A percentile compares a stretch with the other conserved stretches of the same genome.
phyloP scores from a whole-genome alignment of 2,113 vertebrate genomes.

The Brachypteracias leptosomus region DNA sequence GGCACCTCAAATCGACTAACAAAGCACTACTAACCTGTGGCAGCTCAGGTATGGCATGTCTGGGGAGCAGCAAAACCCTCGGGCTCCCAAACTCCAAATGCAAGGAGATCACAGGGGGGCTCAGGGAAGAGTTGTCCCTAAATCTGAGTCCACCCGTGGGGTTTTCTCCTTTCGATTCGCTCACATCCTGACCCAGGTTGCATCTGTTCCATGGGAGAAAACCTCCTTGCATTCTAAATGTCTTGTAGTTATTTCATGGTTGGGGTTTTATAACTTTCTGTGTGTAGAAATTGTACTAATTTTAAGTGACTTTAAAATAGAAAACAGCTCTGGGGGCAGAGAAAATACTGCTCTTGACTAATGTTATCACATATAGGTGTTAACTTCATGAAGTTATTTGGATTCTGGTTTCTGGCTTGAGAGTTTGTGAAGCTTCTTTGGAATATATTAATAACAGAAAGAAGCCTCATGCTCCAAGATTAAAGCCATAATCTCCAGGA shows the following conservation, averaged over 20 bases:
- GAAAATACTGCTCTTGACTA: neutral
- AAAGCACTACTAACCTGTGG: constrained; percentile 97
- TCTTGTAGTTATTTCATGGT: neutral
- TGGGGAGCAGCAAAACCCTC: neutral
- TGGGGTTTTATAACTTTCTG: neutral
- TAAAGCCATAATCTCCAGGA: neutral
- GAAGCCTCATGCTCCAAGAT: neutral
- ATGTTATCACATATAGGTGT: neutral
- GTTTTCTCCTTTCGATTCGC: neutral
- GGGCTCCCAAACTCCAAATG: neutral
- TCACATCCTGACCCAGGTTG: neutral
- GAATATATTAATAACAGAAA: neutral
- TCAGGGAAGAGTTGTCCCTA: neutral
- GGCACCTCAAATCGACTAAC: constrained; percentile 97
- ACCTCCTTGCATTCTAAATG: constrained; percentile 9
- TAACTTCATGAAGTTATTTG: neutral
- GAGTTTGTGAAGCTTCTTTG: neutral
- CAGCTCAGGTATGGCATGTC: constrained; percentile 92
- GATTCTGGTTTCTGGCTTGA: neutral
- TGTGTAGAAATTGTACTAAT: neutral
- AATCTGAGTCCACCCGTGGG: neutral
- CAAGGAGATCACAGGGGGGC: neutral
- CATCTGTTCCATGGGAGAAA: neutral
- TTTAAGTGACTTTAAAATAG: neutral
- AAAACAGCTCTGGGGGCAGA: neutral